Conservation (phyloP, 2,888 invertebrate species). For the Eupithecia pulchellata region DNA sequence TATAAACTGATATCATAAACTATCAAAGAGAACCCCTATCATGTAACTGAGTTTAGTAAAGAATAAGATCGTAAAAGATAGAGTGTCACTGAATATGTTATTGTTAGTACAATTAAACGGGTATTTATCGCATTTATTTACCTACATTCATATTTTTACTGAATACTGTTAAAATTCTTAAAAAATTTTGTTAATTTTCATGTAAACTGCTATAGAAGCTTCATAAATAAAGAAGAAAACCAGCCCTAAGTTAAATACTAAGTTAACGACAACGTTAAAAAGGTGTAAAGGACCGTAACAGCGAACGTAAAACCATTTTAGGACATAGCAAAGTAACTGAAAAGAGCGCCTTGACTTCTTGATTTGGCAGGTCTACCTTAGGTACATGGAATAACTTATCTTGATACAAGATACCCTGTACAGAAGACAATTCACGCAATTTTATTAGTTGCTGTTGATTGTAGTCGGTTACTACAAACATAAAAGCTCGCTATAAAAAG, state of each 20-base stretch:
- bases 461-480: slow-evolving; percentile 44
- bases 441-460: slow-evolving; percentile 41
- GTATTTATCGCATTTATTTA: too few species aligned
- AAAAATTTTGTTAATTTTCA: not conserved
- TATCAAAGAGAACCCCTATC: not conserved
- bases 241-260: not conserved
- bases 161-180: not conserved
- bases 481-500: slow-evolving; percentile 48
- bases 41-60: not conserved
- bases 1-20: not conserved
- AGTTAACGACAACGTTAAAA: slow-evolving; percentile 3
- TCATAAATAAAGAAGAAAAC: not conserved
- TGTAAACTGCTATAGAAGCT: not conserved
- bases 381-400: not conserved
- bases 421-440: slow-evolving; percentile 26
- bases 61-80: not conserved
- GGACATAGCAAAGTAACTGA: not conserved
- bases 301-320: not conserved
- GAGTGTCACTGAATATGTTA: not conserved
- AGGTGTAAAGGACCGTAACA: slow-evolving; percentile 5
- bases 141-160: too few species aligned
- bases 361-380: not conserved
- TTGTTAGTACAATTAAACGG: too few species aligned
- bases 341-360: not conserved
- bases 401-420: not conserved